Percentiles rank a stretch among this genome's conserved stretches.
phyloP scores from a whole-genome alignment of 2,888 invertebrate genomes.

The Phyllotreta cruciferae region DNA sequence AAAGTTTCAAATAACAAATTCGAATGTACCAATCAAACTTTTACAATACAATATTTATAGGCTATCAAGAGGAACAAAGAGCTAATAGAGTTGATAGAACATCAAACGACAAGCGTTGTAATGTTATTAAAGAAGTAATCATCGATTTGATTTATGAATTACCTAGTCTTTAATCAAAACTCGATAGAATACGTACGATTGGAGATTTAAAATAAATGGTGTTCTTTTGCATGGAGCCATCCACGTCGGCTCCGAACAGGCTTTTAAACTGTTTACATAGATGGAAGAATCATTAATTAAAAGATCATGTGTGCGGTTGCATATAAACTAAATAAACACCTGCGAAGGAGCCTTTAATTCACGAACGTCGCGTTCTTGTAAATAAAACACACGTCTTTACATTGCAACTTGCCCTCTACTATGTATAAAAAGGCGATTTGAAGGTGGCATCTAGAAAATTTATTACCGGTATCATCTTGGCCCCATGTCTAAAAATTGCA shows the following conservation, averaged over 20 bases:
- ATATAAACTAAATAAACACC: constrained; percentile 18
- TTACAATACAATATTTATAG: background rate
- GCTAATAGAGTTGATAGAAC: constrained; percentile 8
- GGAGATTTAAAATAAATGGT: constrained; percentile 9
- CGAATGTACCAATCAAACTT: too few relatives aligned
- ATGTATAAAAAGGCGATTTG: constrained; percentile 19
- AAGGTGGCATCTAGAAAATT: constrained; percentile 16
- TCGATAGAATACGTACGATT: constrained; percentile 15
- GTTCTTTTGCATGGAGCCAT: constrained; percentile 11
- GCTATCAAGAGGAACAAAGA: background rate
- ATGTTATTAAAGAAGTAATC: constrained; percentile 8
- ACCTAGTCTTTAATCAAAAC: constrained; percentile 16
- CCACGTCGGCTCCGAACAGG: constrained; percentile 5
- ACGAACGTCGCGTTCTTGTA: constrained; percentile 12
- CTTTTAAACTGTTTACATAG: constrained; percentile 20
- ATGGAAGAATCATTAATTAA: constrained; percentile 23
- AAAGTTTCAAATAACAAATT: too few relatives aligned
- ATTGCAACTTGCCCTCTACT: constrained; percentile 12
- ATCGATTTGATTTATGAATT: constrained; percentile 22
- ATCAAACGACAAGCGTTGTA: constrained; percentile 8
- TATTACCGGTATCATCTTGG: constrained; percentile 12
- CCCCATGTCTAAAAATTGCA: background rate
- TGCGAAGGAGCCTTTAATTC: constrained; percentile 11
- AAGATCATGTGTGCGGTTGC: constrained; percentile 15
- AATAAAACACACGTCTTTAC: constrained; percentile 14